phyloP scores from a whole-genome alignment of 1,140 invertebrate species.

The Halictus rubicundus region DNA sequence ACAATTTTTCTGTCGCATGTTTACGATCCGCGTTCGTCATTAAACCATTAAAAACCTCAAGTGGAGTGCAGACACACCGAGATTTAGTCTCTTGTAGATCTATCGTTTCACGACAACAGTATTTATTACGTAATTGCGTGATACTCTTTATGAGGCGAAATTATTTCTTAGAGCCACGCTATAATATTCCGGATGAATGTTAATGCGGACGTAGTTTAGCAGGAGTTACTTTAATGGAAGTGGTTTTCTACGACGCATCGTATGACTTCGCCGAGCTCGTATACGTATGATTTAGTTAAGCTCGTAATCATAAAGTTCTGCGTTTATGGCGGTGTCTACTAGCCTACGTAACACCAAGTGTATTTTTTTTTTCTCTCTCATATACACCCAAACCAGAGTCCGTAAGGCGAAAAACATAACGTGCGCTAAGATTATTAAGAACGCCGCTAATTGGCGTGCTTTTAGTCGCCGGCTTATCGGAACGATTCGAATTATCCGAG shows the following conservation, averaged over 20 bases:
- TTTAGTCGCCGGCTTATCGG: conserved; percentile 26
- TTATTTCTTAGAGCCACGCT: conserved; percentile 16
- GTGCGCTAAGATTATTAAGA: conserved; percentile 17
- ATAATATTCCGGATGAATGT: conserved; percentile 17
- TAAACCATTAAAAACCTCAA: too few species aligned
- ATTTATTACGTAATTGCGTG: conserved; percentile 6
- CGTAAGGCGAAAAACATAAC: conserved; percentile 17
- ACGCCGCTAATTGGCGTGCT: conserved; percentile 21
- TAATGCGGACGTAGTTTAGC: conserved; percentile 32
- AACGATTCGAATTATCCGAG: neutral
- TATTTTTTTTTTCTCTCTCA: neutral
- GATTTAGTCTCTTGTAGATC: neutral
- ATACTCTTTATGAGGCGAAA: neutral
- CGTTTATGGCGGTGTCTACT: conserved; percentile 40
- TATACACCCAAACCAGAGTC: conserved; percentile 1
- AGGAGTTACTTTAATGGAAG: conserved; percentile 48
- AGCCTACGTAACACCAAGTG: neutral
- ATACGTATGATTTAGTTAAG: conserved; percentile 44
- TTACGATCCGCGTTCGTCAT: too few species aligned
- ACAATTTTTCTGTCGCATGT: too few species aligned
- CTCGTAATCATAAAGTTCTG: conserved; percentile 49
- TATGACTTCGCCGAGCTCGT: conserved; percentile 34
- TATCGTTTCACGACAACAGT: neutral
- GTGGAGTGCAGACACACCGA: too few species aligned
- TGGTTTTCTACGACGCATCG: conserved; percentile 26